Conservation (phyloP, 2,113 vertebrate genomes). For the Saguinus midas region DNA sequence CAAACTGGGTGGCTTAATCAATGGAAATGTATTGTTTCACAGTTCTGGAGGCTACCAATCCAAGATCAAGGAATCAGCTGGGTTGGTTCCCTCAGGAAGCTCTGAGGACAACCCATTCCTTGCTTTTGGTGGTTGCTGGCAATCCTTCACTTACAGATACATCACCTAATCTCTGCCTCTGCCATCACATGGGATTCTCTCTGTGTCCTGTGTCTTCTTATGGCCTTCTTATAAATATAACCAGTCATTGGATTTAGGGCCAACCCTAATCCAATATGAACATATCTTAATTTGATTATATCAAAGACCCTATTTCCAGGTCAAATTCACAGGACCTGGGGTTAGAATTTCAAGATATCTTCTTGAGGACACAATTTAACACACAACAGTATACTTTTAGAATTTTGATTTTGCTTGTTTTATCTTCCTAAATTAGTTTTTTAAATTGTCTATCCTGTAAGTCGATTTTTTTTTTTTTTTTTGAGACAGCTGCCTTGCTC, state of each 20-base stretch:
- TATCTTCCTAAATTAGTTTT: conserved; percentile 53
- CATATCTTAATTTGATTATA: background rate
- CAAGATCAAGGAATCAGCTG: background rate
- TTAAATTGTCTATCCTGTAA: background rate
- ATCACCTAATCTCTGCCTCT: background rate
- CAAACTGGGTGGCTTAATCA: background rate
- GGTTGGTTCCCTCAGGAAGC: background rate
- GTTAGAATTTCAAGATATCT: background rate
- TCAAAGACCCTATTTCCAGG: too few species aligned
- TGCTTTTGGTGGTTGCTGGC: background rate
- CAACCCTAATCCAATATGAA: background rate
- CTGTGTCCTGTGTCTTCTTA: background rate
- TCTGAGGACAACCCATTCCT: background rate
- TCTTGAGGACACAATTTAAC: background rate
- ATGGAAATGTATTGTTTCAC: background rate
- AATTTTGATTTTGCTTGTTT: conserved; percentile 29
- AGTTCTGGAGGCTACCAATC: background rate
- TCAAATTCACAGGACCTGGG: background rate
- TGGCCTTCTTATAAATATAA: background rate
- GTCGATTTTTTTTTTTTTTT: too few species aligned
- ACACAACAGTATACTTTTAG: background rate
- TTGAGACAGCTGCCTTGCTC: too few species aligned
- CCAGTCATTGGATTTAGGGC: background rate
- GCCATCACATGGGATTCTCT: background rate
- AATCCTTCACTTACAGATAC: background rate